These are phyloP conservation scores for Clarias pachynema DNA, from an alignment of 2,797 vertebrate genomes.

Conservation along the genomic window DNA sequence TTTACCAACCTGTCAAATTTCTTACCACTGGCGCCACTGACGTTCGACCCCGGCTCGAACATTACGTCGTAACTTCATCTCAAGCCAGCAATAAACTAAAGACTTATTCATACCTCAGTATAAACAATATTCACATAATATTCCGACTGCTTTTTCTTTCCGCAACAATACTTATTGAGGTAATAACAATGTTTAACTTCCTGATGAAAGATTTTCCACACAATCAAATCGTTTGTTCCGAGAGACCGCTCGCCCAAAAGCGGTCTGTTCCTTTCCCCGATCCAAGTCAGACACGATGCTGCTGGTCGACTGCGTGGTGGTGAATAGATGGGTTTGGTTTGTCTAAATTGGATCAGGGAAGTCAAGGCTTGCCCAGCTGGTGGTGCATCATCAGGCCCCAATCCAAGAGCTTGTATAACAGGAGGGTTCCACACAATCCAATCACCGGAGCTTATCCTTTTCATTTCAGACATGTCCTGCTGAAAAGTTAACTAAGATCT, in stretches of 20 bases:
- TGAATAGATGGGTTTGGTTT: slow-evolving; percentile 24
- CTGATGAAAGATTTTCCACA: slow-evolving; percentile 23
- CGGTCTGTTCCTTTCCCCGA: neutral
- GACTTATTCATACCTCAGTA: neutral
- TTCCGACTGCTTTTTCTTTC: neutral
- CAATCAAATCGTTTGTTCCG: neutral
- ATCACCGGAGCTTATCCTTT: slow-evolving; percentile 41
- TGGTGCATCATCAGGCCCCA: slow-evolving; percentile 46
- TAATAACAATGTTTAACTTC: slow-evolving; percentile 3
- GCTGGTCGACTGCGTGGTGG: slow-evolving; percentile 2
- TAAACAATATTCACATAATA: slow-evolving; percentile 2
- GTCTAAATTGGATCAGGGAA: slow-evolving; percentile 32
- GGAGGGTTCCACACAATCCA: slow-evolving; percentile 44
- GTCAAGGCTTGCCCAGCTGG: slow-evolving; percentile 1
- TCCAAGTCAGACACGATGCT: slow-evolving; percentile 16
- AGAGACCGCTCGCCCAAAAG: neutral
- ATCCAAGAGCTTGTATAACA: slow-evolving; percentile 50
- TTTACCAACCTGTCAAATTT: neutral
- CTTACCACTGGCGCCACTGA: neutral
- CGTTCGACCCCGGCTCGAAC: neutral
- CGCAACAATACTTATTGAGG: neutral
- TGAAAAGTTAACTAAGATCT: slow-evolving; percentile 60
- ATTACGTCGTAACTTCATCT: neutral
- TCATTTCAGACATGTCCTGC: slow-evolving; percentile 36
- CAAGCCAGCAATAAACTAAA: neutral